phyloP scores from a whole-genome alignment of 2,888 invertebrate species.

The Meloe dianella region DNA sequence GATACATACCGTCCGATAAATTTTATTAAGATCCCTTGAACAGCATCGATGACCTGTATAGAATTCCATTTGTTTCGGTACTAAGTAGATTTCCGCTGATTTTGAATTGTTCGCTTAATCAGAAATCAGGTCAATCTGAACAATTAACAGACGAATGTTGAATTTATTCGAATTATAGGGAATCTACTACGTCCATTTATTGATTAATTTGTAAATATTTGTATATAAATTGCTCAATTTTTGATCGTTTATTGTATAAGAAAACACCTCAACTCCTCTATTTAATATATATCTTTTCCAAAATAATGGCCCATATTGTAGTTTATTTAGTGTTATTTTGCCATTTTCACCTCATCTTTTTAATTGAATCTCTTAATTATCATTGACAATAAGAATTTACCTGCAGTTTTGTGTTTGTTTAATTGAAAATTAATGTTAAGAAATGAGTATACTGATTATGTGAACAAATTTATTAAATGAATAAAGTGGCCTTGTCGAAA shows the following conservation, averaged over 20 bases:
- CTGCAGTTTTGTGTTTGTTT: slow-evolving; percentile 18
- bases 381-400: slow-evolving; percentile 35
- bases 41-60: slow-evolving; percentile 21
- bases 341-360: slow-evolving; percentile 24
- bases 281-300: not conserved
- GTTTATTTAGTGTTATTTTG: slow-evolving; percentile 3
- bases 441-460: slow-evolving; percentile 32
- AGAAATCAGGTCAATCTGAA: no score
- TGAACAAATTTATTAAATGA: slow-evolving; percentile 37
- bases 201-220: slow-evolving; percentile 39
- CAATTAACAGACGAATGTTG: no score
- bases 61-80: not conserved
- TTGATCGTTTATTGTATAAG: slow-evolving; percentile 20
- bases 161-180: not conserved
- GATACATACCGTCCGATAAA: slow-evolving; percentile 31
- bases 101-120: no score
- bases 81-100: no score
- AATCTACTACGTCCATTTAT: slow-evolving; percentile 4
- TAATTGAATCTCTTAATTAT: not conserved
- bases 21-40: slow-evolving; percentile 13
- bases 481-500: slow-evolving; percentile 50
- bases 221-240: slow-evolving; percentile 45
- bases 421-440: slow-evolving; percentile 12
- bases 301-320: not conserved
- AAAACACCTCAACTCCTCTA: slow-evolving; percentile 21